Evolutionary conservation across 2,888 invertebrate species (phyloP).

Genomic region (Liopterus haemorrhoidalis): DNA sequence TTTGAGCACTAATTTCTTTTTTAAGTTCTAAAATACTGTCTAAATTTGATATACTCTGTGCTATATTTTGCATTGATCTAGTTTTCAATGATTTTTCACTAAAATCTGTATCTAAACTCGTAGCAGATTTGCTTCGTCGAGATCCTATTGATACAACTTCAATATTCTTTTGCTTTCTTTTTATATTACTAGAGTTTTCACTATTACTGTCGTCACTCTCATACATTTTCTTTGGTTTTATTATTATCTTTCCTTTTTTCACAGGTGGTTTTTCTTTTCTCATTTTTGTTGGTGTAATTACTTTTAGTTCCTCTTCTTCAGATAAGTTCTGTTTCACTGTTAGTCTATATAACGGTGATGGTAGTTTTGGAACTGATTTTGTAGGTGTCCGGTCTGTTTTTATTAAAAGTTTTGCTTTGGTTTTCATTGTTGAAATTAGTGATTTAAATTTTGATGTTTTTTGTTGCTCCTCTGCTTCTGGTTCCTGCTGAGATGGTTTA

Average conservation of each 20-base stretch:
- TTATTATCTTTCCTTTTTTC: too few species aligned
- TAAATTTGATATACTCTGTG: constrained; percentile 4
- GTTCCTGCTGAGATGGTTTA: constrained; percentile 1
- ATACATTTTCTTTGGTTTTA: constrained; percentile 8
- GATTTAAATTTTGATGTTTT: constrained; percentile 13
- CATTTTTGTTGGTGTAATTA: too few species aligned
- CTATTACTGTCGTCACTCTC: constrained; percentile 9
- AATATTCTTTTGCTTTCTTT: constrained; percentile 5
- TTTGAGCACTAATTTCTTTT: constrained; percentile 10
- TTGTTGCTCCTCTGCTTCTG: constrained; percentile 3
- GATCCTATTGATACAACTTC: too few species aligned
- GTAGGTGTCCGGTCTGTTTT: constrained; percentile 9
- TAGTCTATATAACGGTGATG: too few species aligned
- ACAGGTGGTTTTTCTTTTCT: too few species aligned
- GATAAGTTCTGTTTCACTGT: not conserved
- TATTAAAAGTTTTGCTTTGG: constrained; percentile 18
- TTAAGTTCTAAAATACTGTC: constrained; percentile 18
- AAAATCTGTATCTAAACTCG: too few species aligned
- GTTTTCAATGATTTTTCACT: too few species aligned
- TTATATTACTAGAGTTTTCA: not conserved
- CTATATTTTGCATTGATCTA: too few species aligned
- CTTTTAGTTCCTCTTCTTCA: too few species aligned
- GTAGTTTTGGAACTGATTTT: constrained; percentile 15
- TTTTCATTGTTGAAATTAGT: constrained; percentile 13
- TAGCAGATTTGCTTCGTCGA: constrained; percentile 15